These are phyloP conservation scores for Chaitophorus viminalis DNA, from an alignment of 2,888 invertebrate genomes.

Conservation along the genomic window DNA sequence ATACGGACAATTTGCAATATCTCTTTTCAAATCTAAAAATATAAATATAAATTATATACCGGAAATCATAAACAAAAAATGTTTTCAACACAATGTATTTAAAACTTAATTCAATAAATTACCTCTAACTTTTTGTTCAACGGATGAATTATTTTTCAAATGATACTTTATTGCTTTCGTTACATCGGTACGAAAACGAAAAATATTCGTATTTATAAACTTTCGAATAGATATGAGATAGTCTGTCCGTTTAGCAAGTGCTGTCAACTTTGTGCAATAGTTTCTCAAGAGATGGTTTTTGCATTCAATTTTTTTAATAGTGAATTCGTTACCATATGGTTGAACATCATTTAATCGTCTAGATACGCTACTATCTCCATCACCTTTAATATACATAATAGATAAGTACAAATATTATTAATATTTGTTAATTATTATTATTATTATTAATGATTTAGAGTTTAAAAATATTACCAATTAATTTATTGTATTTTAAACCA, in stretches of 20 bases:
- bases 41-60: too few relatives aligned
- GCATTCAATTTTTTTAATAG: slow-evolving; percentile 1
- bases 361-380: too few relatives aligned
- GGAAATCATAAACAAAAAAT: too few relatives aligned
- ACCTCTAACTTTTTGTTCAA: too few relatives aligned
- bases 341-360: background rate
- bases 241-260: background rate
- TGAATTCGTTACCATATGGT: slow-evolving; percentile 1
- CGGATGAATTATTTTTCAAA: background rate
- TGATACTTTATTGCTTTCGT: background rate
- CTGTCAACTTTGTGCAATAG: background rate
- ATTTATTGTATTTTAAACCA: too few relatives aligned
- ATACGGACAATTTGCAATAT: background rate
- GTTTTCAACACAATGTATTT: too few relatives aligned
- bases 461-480: too few relatives aligned
- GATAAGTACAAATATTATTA: too few relatives aligned
- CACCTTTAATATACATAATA: too few relatives aligned
- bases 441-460: too few relatives aligned
- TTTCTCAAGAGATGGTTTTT: background rate
- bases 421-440: too few relatives aligned
- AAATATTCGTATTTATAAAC: background rate
- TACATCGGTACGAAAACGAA: background rate
- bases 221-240: background rate
- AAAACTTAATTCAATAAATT: too few relatives aligned
- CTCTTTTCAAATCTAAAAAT: background rate